Base-by-base conservation (phyloP, 1,140 invertebrate species). In the Orius laevigatus region DNA sequence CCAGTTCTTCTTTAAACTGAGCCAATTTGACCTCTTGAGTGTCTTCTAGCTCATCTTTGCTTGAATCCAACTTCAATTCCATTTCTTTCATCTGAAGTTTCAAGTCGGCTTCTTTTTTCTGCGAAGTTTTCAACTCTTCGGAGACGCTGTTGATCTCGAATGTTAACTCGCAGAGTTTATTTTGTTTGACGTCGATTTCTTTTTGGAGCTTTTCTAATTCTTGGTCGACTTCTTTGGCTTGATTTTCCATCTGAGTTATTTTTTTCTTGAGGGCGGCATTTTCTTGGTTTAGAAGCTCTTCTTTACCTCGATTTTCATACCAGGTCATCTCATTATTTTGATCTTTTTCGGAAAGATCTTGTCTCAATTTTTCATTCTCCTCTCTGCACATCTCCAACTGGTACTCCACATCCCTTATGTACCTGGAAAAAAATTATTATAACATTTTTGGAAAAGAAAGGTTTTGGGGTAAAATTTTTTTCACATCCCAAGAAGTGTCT, bases 111-210 rank as follows among this genome's bases (percentile, higher is more conserved):
- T 39, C 9, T 9, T 20, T 18, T 19, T 48, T 15, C 5, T 45
- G 2, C 19, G 20, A n/a, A 12, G 20, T 31, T 39, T 49, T 49
- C 10, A 25, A 49, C 33, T 53, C 47, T 42, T 46, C 31, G 40
- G 41, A 14, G 2, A 40, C 15, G 11, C 41, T 19, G 36, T 46
- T 49, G 4, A 40, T 49, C 35, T 56, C 55, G 20, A 56, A 51
- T 45, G 54, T 39, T 25, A 54, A 35, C 40, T 56, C 48, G 39
- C 53, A 54, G 32, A 56, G 38, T 45, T 56, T 54, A 9, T 53
- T 43, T 14, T 56, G 53, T 39, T 56, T 56, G 5, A 40, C 45
- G 8, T 56, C 53, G 14, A 36, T 49, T 36, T 56, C 55, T 20
- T 46, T 48, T 39, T 51, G 46, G 14, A 16, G 18, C 20, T 38